Evolutionary conservation across 92 coral and sea anemone genomes (phyloP).

Genomic region (Pocillopora meandrina): DNA sequence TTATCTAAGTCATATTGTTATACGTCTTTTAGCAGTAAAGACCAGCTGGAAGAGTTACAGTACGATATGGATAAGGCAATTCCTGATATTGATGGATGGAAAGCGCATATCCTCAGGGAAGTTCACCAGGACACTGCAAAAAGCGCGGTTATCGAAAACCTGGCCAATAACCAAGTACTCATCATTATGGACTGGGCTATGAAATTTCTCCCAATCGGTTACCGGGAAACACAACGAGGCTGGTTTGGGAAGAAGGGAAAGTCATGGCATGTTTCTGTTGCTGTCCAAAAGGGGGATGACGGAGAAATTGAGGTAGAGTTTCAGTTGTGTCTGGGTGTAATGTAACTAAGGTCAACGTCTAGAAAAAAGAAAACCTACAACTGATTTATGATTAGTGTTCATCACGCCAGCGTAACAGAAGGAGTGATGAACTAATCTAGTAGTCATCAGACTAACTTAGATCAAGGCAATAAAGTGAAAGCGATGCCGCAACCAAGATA

Average conservation of each 20-base stretch:
- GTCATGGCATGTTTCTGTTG: constrained; percentile 10
- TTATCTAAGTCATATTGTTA: not conserved
- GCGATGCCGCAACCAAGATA: not conserved
- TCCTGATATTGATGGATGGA: constrained; percentile 25
- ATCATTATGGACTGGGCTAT: constrained; percentile 22
- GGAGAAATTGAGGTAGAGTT: constrained; percentile 10
- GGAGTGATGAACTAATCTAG: no score
- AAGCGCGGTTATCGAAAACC: not conserved
- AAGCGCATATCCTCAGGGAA: constrained; percentile 33
- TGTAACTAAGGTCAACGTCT: constrained; percentile 12
- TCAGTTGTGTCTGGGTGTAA: not conserved
- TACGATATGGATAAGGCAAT: constrained; percentile 27
- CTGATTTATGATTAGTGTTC: no score
- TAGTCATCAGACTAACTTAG: not conserved
- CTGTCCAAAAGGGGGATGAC: constrained; percentile 6
- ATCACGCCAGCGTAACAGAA: no score
- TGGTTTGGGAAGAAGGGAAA: constrained; percentile 14
- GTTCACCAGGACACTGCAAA: constrained; percentile 40
- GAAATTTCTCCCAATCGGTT: constrained; percentile 17
- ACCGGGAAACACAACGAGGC: constrained; percentile 5
- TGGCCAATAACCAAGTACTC: constrained; percentile 7
- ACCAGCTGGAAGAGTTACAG: constrained; percentile 17
- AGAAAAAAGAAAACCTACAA: not conserved
- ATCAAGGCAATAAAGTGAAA: not conserved
- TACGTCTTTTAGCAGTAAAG: constrained; percentile 11